Conservation (phyloP, 2,113 vertebrate genomes). For the Melozone crissalis region DNA sequence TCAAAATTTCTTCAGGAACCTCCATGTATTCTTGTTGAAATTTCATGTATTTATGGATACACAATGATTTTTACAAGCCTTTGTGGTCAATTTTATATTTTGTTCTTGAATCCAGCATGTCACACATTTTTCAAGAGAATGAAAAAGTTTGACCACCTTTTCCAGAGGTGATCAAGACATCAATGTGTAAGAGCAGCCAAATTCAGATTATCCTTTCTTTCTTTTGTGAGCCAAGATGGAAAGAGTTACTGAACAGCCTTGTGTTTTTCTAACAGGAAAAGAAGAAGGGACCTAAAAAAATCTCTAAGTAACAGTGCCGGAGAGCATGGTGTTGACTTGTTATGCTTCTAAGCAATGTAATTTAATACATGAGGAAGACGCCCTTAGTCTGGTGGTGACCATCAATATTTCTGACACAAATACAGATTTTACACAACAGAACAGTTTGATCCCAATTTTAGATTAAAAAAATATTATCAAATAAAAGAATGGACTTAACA, state of each 20-base stretch:
- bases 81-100: background rate
- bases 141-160: background rate
- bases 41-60: background rate
- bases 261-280: slow-evolving; percentile 15
- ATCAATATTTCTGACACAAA: slow-evolving; percentile 59
- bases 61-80: background rate
- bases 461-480: slow-evolving; percentile 55
- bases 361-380: slow-evolving; percentile 43
- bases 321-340: slow-evolving; percentile 34
- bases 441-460: slow-evolving; percentile 26
- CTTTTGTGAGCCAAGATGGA: background rate
- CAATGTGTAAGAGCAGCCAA: background rate
- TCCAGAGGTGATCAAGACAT: background rate
- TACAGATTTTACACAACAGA: slow-evolving; percentile 26
- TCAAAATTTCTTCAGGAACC: background rate
- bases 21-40: background rate
- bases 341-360: slow-evolving; percentile 46
- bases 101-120: background rate
- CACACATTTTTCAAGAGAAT: background rate
- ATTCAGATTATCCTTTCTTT: background rate
- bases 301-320: background rate
- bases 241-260: background rate
- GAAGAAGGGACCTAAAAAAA: slow-evolving; percentile 34
- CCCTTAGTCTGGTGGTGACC: slow-evolving; percentile 37
- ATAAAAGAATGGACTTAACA: slow-evolving; percentile 45